These are phyloP conservation scores for Periplaneta americana DNA, from an alignment of 1,140 invertebrate genomes.

Conservation along the genomic window DNA sequence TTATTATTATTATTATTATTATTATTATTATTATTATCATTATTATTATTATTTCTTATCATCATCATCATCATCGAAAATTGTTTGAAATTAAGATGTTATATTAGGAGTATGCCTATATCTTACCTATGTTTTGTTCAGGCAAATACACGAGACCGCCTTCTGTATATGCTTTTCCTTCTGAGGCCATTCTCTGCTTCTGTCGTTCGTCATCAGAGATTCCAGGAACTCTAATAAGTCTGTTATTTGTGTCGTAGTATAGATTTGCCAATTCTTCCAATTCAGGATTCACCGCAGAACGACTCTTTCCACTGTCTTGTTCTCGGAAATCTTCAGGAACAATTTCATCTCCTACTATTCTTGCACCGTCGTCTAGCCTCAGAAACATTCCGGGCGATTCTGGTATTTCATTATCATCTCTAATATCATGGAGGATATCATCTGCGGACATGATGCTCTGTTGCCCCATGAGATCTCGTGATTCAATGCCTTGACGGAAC, in stretches of 20 bases:
- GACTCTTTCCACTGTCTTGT: not conserved
- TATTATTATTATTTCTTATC: no score
- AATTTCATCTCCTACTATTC: not conserved
- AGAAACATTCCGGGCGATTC: not conserved
- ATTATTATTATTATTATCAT: no score
- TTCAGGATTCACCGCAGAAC: not conserved
- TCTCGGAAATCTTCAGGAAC: not conserved
- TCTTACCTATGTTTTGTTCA: conserved; percentile 28
- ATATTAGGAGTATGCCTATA: not conserved
- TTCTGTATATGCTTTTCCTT: conserved; percentile 50
- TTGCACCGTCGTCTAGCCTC: not conserved
- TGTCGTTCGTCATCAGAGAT: not conserved
- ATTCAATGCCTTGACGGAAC: not conserved
- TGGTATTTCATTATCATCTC: not conserved
- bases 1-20: no score
- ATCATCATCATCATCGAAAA: no score
- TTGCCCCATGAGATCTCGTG: not conserved
- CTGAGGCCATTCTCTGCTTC: conserved; percentile 7
- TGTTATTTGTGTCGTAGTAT: not conserved
- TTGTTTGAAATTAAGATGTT: not conserved
- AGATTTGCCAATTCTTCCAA: not conserved
- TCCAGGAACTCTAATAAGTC: not conserved
- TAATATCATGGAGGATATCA: not conserved
- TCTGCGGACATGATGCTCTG: not conserved
- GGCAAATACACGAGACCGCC: conserved; percentile 52